Percentiles rank a stretch among this genome's conserved stretches.
Conservation (phyloP, 1,140 invertebrate genomes). For the Chrysomallon squamiferum region DNA sequence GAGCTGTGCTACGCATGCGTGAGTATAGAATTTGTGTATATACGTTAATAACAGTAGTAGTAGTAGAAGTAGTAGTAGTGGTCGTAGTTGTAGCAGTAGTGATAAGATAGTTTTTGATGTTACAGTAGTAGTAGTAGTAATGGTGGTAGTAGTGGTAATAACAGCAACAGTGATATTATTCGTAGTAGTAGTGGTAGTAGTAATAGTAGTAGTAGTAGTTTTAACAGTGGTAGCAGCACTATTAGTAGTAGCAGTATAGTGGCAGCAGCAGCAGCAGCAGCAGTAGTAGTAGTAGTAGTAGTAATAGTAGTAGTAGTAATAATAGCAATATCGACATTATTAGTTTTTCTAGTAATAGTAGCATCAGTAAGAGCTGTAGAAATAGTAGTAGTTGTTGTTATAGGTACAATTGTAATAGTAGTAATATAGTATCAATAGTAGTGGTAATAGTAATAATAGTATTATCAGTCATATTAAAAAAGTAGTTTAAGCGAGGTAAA, state of each 20-base stretch:
- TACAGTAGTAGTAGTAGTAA: not conserved
- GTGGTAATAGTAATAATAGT: too few species aligned
- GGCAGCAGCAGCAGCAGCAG: not conserved
- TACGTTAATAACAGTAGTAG: not conserved
- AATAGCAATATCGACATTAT: too few species aligned
- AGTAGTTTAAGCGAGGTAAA: too few species aligned
- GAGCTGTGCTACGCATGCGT: slow-evolving; percentile 49
- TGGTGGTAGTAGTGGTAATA: not conserved
- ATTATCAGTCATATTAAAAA: too few species aligned
- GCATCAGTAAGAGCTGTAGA: too few species aligned
- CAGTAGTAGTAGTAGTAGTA: not conserved
- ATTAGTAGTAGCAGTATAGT: not conserved
- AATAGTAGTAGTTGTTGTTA: too few species aligned
- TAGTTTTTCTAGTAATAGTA: too few species aligned
- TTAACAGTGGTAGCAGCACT: not conserved
- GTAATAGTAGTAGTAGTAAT: not conserved
- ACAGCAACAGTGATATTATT: not conserved
- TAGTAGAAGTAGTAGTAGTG: not conserved
- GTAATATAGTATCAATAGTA: too few species aligned
- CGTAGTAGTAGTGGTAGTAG: not conserved
- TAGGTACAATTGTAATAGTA: too few species aligned
- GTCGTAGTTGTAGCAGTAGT: not conserved
- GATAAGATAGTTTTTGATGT: not conserved
- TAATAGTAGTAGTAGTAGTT: not conserved
- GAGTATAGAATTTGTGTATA: slow-evolving; percentile 16